Evolutionary conservation across 1,140 invertebrate species (phyloP), one percentile per base, ranked within the genome.

Genomic region (Bemisia tabaci): DNA sequence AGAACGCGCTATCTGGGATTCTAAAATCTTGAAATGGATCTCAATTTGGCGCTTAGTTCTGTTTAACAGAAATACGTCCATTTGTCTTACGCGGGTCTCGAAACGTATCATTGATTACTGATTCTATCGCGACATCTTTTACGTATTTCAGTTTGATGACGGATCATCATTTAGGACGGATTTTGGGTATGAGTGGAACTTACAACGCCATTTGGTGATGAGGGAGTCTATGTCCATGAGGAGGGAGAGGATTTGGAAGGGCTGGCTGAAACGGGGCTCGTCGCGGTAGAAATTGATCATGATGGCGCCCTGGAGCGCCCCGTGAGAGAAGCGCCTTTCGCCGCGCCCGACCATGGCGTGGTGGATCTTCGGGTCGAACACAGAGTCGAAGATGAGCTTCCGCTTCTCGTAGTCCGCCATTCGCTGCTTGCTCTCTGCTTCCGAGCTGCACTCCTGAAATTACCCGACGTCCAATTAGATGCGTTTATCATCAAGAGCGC

Each of bases 161-260:
- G n/a, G n/a, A n/a, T n/a, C n/a, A n/a, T n/a, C n/a, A n/a, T n/a
- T n/a, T n/a, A n/a, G n/a, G n/a, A n/a, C n/a, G n/a, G n/a, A n/a
- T n/a, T n/a, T n/a, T n/a, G n/a, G n/a, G n/a, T n/a, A n/a, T n/a
- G n/a, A n/a, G n/a, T n/a, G 12, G 26, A 59, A 83, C 89, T 89
- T 84, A 98, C 96, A 98, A 80, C 97, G 84, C 97, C 97, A 99
- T 79, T 98, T 98, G n/a, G 95, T 98, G 69, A 99, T 92, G 62
- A 97, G 81, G 1, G 94, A 94, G 80, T 99, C 97, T 33, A 99
- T 96, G 75, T 99, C 95, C 91, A 97, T 97, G 1, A 99, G 83
- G 2, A 94, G 81, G 0, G 87, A 92, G 0, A 99, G 81, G 63
- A 99, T 84, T 77, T 97, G 95, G 81, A 96, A 94, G 0, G 96